phyloP scores from a whole-genome alignment of 2,113 vertebrate genomes.

The Capreolus pygargus region DNA sequence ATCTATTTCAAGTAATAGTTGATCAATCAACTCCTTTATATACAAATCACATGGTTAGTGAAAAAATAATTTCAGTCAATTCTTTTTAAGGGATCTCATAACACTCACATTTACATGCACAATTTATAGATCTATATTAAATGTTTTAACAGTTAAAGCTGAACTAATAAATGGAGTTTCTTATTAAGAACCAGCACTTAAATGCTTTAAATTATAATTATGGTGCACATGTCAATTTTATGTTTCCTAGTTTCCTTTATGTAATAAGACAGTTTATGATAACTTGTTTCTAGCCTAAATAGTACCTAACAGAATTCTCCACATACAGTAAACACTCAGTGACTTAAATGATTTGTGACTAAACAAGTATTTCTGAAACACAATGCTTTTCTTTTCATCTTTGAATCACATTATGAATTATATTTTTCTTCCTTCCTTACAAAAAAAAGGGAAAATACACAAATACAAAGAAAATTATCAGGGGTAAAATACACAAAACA shows the following conservation, averaged over 20 bases:
- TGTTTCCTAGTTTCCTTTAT: not conserved
- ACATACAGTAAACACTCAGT: not conserved
- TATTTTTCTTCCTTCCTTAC: not conserved
- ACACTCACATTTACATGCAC: not conserved
- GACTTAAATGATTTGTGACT: not conserved
- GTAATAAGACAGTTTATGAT: not conserved
- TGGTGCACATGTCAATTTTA: not conserved
- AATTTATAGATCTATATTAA: constrained; percentile 1
- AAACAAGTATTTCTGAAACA: constrained; percentile 3
- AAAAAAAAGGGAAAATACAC: not conserved
- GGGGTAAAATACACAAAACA: not conserved
- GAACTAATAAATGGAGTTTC: not conserved
- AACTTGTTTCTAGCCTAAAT: not conserved
- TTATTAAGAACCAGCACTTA: constrained; percentile 2
- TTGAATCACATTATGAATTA: constrained; percentile 12
- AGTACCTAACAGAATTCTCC: not conserved
- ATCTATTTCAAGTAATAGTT: not conserved
- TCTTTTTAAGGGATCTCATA: not conserved
- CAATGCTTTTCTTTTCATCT: not conserved
- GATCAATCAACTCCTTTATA: not conserved
- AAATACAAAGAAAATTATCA: not conserved
- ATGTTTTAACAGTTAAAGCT: not conserved
- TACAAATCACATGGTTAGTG: not conserved
- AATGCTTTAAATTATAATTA: not conserved
- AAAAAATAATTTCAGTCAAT: constrained; percentile 10